A percentile compares a stretch with the other conserved stretches of the same genome.
Conservation (phyloP, 1,140 invertebrate genomes). For the Saccostrea echinata region DNA sequence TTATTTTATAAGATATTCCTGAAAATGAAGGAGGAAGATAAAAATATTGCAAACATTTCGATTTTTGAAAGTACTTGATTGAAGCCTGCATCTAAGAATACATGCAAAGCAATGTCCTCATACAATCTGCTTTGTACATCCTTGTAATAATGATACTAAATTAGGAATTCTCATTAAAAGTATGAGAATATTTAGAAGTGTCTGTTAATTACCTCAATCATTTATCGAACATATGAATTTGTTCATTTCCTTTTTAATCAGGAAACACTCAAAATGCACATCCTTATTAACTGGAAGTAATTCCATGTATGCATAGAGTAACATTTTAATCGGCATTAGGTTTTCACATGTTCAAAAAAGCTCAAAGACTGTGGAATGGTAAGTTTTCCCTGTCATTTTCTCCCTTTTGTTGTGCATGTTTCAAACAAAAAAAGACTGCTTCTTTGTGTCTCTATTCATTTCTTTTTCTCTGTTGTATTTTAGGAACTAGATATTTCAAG, state of each 20-base stretch:
- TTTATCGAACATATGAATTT: background rate
- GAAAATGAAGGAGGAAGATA: background rate
- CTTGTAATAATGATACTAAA: background rate
- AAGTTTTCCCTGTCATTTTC: background rate
- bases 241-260: background rate
- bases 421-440: no score
- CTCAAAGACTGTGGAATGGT: background rate
- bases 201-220: slow-evolving; percentile 10
- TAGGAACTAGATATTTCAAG: no score
- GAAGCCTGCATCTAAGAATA: background rate
- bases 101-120: background rate
- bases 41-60: background rate
- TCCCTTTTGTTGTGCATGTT: no score
- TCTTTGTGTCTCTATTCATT: no score
- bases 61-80: background rate
- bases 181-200: slow-evolving; percentile 21
- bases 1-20: background rate
- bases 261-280: background rate
- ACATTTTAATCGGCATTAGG: background rate
- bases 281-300: slow-evolving; percentile 25
- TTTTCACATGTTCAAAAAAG: background rate
- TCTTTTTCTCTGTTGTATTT: no score
- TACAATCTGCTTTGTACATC: background rate
- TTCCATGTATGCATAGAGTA: background rate
- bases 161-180: slow-evolving; percentile 21